phyloP scores from a whole-genome alignment of 2,113 vertebrate genomes.

The Megaceryle torquata region DNA sequence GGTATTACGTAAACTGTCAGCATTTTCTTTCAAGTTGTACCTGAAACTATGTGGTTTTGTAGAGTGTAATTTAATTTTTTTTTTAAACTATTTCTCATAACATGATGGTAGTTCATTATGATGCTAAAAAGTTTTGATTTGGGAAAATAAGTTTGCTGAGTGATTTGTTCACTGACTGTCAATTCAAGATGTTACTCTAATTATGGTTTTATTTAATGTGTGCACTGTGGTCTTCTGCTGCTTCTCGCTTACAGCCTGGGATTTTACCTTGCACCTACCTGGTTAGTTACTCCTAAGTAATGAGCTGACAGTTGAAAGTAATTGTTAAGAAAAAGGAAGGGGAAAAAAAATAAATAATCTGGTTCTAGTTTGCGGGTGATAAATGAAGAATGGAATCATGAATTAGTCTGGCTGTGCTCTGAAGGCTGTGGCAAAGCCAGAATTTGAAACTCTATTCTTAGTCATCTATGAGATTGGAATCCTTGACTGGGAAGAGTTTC shows the following conservation, averaged over 20 bases:
- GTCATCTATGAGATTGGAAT: neutral
- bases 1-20: accelerated
- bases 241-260: neutral
- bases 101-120: neutral
- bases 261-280: neutral
- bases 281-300: neutral
- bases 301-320: neutral
- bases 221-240: neutral
- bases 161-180: neutral
- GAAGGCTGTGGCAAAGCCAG: neutral
- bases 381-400: neutral
- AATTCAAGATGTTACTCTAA: neutral
- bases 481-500: neutral
- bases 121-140: neutral
- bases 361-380: neutral
- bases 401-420: neutral
- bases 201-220: neutral
- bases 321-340: neutral
- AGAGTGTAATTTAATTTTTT: neutral
- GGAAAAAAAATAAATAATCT: neutral
- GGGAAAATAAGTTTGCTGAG: neutral
- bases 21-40: neutral
- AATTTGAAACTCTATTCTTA: neutral
- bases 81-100: neutral
- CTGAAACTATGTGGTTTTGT: neutral